Percentiles rank a stretch among this genome's conserved stretches.
These are phyloP conservation scores for Agrotis puta DNA, from an alignment of 2,888 invertebrate species.

Conservation along the genomic window DNA sequence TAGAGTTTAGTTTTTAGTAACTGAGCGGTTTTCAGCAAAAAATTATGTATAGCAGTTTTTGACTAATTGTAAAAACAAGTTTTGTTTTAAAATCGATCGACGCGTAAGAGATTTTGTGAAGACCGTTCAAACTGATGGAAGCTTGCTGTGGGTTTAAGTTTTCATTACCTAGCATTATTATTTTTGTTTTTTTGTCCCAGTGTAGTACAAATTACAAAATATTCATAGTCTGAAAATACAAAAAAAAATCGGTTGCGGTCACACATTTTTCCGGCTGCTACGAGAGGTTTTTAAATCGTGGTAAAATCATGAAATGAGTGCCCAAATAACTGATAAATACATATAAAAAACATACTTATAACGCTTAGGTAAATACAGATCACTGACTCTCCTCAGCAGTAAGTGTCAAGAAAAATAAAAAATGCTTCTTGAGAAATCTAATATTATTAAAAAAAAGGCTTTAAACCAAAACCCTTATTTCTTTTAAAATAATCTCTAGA, in stretches of 20 bases:
- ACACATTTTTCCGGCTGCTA: too few species aligned
- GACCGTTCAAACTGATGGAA: not conserved
- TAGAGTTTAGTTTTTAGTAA: constrained; percentile 10
- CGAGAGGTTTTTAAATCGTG: too few species aligned
- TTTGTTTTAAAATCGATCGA: constrained; percentile 8
- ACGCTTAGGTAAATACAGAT: too few species aligned
- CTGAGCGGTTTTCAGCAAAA: constrained; percentile 9
- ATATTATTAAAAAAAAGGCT: not conserved
- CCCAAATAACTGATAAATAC: too few species aligned
- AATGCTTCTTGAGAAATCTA: too few species aligned
- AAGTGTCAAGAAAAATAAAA: not conserved
- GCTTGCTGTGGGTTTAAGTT: constrained; percentile 1
- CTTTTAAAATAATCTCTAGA: not conserved
- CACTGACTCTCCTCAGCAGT: too few species aligned
- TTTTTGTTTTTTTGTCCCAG: too few species aligned
- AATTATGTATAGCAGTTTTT: constrained; percentile 16
- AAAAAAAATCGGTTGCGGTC: too few species aligned
- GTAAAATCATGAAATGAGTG: too few species aligned
- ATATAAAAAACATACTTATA: too few species aligned
- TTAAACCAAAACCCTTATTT: not conserved
- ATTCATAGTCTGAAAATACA: too few species aligned
- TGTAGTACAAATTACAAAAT: too few species aligned
- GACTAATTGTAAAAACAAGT: constrained; percentile 11
- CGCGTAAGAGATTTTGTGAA: constrained; percentile 3
- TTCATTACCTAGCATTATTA: not conserved